Base-by-base conservation (phyloP, 1,140 invertebrate genomes). In the Ceratoteleas bidentatus region DNA sequence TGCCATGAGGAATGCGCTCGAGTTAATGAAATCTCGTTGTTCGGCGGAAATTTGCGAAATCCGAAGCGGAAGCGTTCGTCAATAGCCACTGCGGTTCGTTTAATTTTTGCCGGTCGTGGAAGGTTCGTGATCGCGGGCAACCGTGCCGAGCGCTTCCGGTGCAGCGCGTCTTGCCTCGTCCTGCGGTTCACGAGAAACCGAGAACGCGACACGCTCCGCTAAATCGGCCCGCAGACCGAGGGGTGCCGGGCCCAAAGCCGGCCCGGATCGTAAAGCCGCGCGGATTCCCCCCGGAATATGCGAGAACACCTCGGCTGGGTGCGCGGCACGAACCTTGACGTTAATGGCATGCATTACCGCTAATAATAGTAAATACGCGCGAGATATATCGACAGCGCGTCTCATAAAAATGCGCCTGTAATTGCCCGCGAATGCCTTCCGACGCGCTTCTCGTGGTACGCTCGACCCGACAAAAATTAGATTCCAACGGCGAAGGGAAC, bases 301-400 rank as follows among this genome's bases (percentile, higher is more conserved):
- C 32, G n/a, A 75, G 66, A 53, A 65, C 68, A 84, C 49, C 62
- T 58, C 56, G 62, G 16, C 49, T 56, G 7, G 79, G 53, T 65
- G 73, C 80, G 16, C 75, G 58, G 80, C 87, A 85, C 84, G 81
- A 86, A 88, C 87, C 87, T 87, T 88, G 84, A 87, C 87, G 86
- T 79, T 88, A 88, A 89, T 87, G 84, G 86, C 86, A 88, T 88
- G 85, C 84, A 88, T 89, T 88, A 88, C 84, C 77, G 84, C 80
- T 88, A 87, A 86, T 86, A 88, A 88, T 86, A 85, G 79, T 87
- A 81, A 83, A 83, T 76, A 84, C 60, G 70, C 61, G 56, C 72
- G 81, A 80, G 77, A 84, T 81, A 70, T 79, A 85, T 70, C 78
- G 81, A 69, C 65, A 78, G 76, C 76, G 75, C 65, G 65, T 14